Conservation (phyloP, 2,888 invertebrate species). For the Pandemis heparana region DNA sequence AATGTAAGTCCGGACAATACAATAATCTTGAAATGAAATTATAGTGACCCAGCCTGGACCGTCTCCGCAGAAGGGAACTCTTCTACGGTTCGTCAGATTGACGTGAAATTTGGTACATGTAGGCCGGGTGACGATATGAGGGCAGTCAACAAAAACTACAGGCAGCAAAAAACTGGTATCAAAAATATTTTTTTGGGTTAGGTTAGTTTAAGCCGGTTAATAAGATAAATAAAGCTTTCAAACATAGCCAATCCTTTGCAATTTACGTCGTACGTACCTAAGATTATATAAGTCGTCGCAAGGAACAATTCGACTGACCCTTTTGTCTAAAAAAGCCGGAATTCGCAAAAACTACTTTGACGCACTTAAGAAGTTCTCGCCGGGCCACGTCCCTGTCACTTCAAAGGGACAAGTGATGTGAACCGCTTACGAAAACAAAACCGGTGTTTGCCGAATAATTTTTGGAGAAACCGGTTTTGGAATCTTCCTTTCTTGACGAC, state of each 20-base stretch:
- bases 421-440: neutral
- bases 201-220: neutral
- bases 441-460: neutral
- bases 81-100: no score
- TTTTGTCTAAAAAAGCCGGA: neutral
- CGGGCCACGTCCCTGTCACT: slow-evolving; percentile 17
- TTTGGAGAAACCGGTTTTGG: neutral
- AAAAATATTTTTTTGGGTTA: no score
- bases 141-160: no score
- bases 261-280: neutral
- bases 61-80: no score
- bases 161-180: no score
- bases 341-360: slow-evolving; percentile 27
- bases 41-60: no score
- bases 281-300: neutral
- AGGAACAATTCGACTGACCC: neutral
- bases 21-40: no score
- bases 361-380: slow-evolving; percentile 19
- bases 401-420: slow-evolving; percentile 19
- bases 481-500: neutral
- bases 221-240: neutral
- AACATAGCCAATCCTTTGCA: neutral
- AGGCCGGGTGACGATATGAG: no score
- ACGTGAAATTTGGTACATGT: no score
- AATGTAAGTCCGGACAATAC: no score